These are phyloP conservation scores for Camponotus floridanus DNA, from an alignment of 1,140 invertebrate genomes.

Conservation along the genomic window DNA sequence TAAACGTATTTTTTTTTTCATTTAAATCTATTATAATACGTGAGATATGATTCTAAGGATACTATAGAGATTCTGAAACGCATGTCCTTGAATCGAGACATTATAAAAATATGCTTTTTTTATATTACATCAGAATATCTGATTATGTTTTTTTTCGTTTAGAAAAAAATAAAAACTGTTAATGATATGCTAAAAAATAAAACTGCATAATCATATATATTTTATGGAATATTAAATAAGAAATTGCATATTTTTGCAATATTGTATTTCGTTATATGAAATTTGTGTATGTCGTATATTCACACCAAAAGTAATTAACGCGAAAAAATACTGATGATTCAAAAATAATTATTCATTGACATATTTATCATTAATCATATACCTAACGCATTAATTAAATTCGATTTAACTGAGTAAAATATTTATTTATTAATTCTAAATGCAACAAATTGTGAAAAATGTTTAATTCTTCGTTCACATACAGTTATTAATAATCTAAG, in stretches of 20 bases:
- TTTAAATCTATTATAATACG: slow-evolving; percentile 34
- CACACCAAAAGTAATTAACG: background rate
- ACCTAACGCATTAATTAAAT: background rate
- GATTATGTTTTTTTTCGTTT: background rate
- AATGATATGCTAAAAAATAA: background rate
- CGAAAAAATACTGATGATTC: background rate
- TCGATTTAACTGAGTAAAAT: background rate
- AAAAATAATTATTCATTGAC: background rate
- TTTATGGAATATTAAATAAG: background rate
- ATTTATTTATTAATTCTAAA: background rate
- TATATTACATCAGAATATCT: background rate
- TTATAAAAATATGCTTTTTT: slow-evolving; percentile 25
- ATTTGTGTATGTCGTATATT: background rate
- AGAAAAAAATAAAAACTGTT: background rate
- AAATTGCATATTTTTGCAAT: background rate
- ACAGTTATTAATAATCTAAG: background rate
- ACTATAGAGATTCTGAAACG: background rate
- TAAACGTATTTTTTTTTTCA: background rate
- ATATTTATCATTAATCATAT: background rate
- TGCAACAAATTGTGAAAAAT: background rate
- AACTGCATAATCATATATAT: background rate
- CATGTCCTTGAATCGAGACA: slow-evolving; percentile 38
- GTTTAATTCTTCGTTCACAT: background rate
- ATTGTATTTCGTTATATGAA: background rate
- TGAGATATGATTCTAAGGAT: background rate